phyloP scores from a whole-genome alignment of 2,797 vertebrate genomes.

The Oreortyx pictus region DNA sequence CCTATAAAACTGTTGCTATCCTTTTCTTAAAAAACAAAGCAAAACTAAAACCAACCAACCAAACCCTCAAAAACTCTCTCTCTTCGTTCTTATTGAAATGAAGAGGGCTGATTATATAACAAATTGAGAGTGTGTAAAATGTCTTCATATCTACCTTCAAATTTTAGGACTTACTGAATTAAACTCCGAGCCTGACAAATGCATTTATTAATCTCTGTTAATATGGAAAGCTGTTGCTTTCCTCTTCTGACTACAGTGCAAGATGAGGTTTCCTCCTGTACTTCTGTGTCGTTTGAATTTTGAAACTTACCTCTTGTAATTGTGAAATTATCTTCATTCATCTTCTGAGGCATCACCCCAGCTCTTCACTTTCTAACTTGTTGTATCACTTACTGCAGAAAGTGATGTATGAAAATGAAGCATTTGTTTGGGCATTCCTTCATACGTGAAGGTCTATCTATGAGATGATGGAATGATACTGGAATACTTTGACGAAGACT shows the following conservation, averaged over 20 bases:
- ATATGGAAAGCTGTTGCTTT: background rate
- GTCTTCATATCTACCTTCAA: background rate
- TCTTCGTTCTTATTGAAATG: background rate
- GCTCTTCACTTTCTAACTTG: background rate
- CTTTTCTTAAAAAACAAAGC: background rate
- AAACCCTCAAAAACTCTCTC: background rate
- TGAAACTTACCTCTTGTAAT: background rate
- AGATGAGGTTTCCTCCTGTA: background rate
- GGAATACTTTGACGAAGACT: background rate
- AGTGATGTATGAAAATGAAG: background rate
- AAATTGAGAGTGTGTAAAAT: background rate
- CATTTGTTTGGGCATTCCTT: background rate
- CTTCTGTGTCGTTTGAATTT: background rate
- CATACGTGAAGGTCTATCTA: background rate
- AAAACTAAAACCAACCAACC: background rate
- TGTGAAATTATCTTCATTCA: background rate
- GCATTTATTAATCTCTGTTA: background rate
- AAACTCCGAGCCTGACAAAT: background rate
- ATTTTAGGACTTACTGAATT: background rate
- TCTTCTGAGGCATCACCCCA: background rate
- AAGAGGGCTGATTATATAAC: background rate
- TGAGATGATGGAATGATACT: background rate
- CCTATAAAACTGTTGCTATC: background rate
- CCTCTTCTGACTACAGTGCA: background rate
- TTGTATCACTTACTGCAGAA: background rate